phyloP scores from a whole-genome alignment of 2,888 invertebrate species.

The Acleris literana region DNA sequence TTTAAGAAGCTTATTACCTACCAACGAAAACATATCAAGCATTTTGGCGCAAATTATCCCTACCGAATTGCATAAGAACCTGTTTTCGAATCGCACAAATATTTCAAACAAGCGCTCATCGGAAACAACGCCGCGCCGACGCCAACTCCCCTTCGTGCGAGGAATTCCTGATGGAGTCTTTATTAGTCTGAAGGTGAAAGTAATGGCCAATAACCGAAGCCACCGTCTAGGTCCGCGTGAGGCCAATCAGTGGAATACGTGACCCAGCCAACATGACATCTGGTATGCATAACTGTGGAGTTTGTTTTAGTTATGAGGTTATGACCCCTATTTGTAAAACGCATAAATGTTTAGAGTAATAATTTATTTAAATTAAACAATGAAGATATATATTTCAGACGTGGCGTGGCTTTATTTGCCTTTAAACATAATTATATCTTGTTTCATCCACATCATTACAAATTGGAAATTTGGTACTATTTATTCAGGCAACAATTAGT shows the following conservation, averaged over 20 bases:
- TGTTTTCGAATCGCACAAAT: constrained; percentile 50
- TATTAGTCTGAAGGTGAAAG: constrained; percentile 64
- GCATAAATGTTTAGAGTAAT: too few relatives aligned
- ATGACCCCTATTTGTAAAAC: constrained; percentile 7
- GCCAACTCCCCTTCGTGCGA: constrained; percentile 53
- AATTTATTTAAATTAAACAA: too few relatives aligned
- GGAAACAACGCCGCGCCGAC: constrained; percentile 47
- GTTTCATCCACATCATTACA: too few relatives aligned
- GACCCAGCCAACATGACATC: constrained; percentile 29
- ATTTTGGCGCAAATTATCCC: too few relatives aligned
- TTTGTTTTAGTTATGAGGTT: constrained; percentile 21
- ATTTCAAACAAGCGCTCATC: constrained; percentile 58
- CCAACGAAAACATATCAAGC: too few relatives aligned
- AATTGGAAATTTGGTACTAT: too few relatives aligned
- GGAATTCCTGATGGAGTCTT: constrained; percentile 55
- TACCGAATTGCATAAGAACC: constrained; percentile 35
- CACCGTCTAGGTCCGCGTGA: constrained; percentile 47
- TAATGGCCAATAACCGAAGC: constrained; percentile 50
- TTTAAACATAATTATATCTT: too few relatives aligned
- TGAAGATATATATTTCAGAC: too few relatives aligned
- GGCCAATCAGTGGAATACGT: constrained; percentile 46
- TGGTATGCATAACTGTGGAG: neutral
- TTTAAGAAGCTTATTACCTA: too few relatives aligned
- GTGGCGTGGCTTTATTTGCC: too few relatives aligned
- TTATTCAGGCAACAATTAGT: too few relatives aligned